phyloP scores from a whole-genome alignment of 64 coral and sea anemone species.

The Dendronephthya gigantea region DNA sequence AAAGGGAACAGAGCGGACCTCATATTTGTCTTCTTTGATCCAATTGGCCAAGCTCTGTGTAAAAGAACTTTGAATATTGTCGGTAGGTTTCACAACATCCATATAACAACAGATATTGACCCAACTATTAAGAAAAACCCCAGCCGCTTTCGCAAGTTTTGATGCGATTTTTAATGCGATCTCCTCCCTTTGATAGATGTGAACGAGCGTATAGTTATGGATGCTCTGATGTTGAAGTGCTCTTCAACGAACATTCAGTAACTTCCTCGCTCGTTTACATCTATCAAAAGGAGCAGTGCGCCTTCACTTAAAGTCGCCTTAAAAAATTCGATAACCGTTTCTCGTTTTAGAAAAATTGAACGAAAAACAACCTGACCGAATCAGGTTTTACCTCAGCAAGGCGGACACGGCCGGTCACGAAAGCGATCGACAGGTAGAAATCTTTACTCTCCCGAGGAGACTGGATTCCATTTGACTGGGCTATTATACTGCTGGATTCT shows the following conservation, averaged over 20 bases:
- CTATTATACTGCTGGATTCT: too few relatives aligned
- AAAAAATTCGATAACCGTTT: not conserved
- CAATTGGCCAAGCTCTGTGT: conserved; percentile 97
- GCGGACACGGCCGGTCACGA: conserved; percentile 91
- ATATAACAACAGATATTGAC: too few relatives aligned
- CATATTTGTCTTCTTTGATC: conserved; percentile 99
- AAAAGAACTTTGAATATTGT: conserved; percentile 95
- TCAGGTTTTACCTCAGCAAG: conserved; percentile 85
- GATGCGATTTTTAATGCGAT: too few relatives aligned
- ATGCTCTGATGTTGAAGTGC: too few relatives aligned
- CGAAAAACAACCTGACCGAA: conserved; percentile 68
- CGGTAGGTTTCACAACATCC: conserved; percentile 37
- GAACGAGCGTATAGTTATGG: too few relatives aligned
- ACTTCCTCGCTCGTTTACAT: not conserved
- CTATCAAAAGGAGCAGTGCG: too few relatives aligned
- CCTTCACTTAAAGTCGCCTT: too few relatives aligned
- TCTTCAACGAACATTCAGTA: too few relatives aligned
- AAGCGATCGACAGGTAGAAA: conserved; percentile 75
- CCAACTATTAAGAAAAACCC: too few relatives aligned
- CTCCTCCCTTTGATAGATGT: too few relatives aligned
- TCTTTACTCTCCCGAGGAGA: not conserved
- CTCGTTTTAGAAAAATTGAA: conserved; percentile 56
- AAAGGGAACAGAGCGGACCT: conserved; percentile 79
- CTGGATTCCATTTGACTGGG: too few relatives aligned
- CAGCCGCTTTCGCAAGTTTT: too few relatives aligned